Evolutionary conservation across 2,113 vertebrate genomes (phyloP).

Genomic region (Apteryx owenii): DNA sequence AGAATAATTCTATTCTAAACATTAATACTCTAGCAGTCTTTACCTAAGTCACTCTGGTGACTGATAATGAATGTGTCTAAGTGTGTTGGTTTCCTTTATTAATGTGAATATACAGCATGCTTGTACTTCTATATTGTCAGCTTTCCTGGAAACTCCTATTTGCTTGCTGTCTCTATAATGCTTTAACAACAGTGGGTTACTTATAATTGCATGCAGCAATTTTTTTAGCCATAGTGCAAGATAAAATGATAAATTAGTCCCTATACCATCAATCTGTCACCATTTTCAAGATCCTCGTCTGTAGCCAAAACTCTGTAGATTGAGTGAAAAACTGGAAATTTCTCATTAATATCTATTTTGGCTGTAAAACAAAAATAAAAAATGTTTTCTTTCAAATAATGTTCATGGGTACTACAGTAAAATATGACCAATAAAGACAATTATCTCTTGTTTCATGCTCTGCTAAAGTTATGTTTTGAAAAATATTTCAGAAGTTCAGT

Average conservation of each 20-base stretch:
- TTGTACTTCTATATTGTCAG: neutral
- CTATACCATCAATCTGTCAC: neutral
- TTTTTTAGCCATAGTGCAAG: neutral
- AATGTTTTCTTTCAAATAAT: neutral
- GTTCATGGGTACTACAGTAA: neutral
- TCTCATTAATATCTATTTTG: slow-evolving; percentile 27
- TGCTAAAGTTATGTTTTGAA: neutral
- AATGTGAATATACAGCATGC: no score
- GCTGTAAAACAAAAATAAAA: slow-evolving; percentile 26
- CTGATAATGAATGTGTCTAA: neutral
- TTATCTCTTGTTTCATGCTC: neutral
- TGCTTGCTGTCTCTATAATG: neutral
- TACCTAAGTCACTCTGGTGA: neutral
- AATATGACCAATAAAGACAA: neutral
- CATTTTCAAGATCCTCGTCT: neutral
- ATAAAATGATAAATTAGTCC: neutral
- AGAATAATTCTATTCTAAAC: neutral
- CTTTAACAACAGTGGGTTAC: neutral
- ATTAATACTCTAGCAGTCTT: neutral
- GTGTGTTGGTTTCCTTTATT: neutral
- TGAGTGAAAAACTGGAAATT: slow-evolving; percentile 15
- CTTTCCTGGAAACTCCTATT: neutral
- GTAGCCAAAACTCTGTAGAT: slow-evolving; percentile 12
- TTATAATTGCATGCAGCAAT: neutral
- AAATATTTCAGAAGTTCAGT: neutral